These are phyloP conservation scores for Acrobasis suavella DNA, from an alignment of 2,888 invertebrate species.

Conservation along the genomic window DNA sequence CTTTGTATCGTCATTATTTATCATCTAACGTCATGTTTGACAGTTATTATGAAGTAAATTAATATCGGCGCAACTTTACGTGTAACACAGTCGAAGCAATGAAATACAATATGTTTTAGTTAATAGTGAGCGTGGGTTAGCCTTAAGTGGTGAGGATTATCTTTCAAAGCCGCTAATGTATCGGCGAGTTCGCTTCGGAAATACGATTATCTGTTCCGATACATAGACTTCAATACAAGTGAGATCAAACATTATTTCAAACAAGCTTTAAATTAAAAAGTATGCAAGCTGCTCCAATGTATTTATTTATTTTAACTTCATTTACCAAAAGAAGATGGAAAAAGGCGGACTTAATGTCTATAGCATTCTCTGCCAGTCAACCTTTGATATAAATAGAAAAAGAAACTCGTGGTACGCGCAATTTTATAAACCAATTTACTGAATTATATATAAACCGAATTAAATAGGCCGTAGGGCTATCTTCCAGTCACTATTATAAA, in stretches of 20 bases:
- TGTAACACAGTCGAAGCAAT: conserved; percentile 1
- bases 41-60: conserved; percentile 8
- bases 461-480: too few species aligned
- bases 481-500: too few species aligned
- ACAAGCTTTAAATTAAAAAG: too few species aligned
- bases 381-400: too few species aligned
- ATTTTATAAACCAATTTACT: too few species aligned
- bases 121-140: not conserved
- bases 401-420: too few species aligned
- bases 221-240: not conserved
- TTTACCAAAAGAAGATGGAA: too few species aligned
- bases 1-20: not conserved
- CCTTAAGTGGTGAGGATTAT: conserved; percentile 12
- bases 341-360: too few species aligned
- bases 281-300: too few species aligned
- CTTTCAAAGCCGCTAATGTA: conserved; percentile 11
- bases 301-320: too few species aligned
- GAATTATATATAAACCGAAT: too few species aligned
- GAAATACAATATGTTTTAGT: conserved; percentile 10
- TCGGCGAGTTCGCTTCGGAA: conserved; percentile 4
- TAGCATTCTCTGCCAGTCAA: too few species aligned
- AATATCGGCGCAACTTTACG: not conserved
- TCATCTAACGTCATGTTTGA: conserved; percentile 4
- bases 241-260: not conserved
- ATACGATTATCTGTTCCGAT: conserved; percentile 3